Evolutionary conservation across 1,140 invertebrate genomes (phyloP), one percentile per base, ranked within the genome.

Genomic region (Zaprionus capensis): DNA sequence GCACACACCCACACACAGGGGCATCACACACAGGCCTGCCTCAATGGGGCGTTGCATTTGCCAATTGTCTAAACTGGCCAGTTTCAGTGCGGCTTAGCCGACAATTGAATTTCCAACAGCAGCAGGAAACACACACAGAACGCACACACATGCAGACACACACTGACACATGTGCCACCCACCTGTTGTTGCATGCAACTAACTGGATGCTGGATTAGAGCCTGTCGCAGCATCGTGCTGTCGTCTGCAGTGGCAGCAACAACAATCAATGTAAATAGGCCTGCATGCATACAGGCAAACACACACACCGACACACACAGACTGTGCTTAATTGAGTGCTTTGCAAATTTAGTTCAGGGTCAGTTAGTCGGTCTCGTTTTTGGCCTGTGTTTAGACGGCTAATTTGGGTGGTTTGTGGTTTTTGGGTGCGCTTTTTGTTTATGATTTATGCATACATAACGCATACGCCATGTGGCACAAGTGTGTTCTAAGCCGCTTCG

Each of bases 341-440:
- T 57, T 51, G 70, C 63, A 74, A 79, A 88, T 90, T 85, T 81
- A 85, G 84, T 88, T 90, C 84, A 88, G 81, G 84, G 84, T 90
- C 84, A 88, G 69, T 71, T 80, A 69, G 41, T 81, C 81, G 59
- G 73, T 71, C 68, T 86, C 46, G 82, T 70, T 78, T 84, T 82
- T 73, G 72, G 77, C 66, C 73, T 74, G 69, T 71, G 73, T 58
- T 67, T 76, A 76, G 70, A 67, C 46, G 57, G 63, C 74, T 71
- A 83, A 88, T 83, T 88, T 71, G 71, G 70, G 62, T 53, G 66
- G 62, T 41, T 55, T 51, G 59, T 51, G n/a, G 38, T 41, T 69
- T 28, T 46, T 56, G 64, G 55, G 31, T 57, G 76, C n/a, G 38
- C 41, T 28, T 62, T 20, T 49, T 38, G 51, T 46, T 64, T 80